Conservation (phyloP, 2,888 invertebrate species). For the Phalera bucephala region DNA sequence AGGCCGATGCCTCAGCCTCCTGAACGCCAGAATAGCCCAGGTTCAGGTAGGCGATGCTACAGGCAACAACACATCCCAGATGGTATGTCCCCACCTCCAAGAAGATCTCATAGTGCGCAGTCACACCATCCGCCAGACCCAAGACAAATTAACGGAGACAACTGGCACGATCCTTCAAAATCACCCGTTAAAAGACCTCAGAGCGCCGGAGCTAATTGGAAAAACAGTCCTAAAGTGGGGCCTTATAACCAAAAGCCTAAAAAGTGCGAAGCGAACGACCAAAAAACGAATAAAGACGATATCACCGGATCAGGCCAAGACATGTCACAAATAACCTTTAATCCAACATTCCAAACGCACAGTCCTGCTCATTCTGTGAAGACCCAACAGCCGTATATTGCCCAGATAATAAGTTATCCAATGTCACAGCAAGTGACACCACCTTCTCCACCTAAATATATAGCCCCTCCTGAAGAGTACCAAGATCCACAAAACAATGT, state of each 20-base stretch:
- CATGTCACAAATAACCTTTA: slow-evolving; percentile 73
- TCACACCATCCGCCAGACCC: slow-evolving; percentile 60
- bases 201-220: slow-evolving; percentile 73
- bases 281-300: slow-evolving; percentile 42
- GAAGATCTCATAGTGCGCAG: slow-evolving; percentile 65
- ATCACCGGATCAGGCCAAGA: slow-evolving; percentile 54
- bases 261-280: slow-evolving; percentile 61
- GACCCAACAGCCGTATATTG: slow-evolving; percentile 71
- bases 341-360: slow-evolving; percentile 80
- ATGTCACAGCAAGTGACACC: slow-evolving; percentile 76
- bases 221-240: slow-evolving; percentile 69
- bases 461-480: slow-evolving; percentile 76
- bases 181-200: slow-evolving; percentile 75
- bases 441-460: slow-evolving; percentile 71
- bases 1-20: slow-evolving; percentile 58
- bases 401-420: slow-evolving; percentile 75
- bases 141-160: slow-evolving; percentile 64
- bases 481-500: slow-evolving; percentile 71
- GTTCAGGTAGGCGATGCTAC: slow-evolving; percentile 57
- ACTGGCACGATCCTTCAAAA: slow-evolving; percentile 68
- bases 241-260: slow-evolving; percentile 67
- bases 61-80: slow-evolving; percentile 64
- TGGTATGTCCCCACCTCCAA: slow-evolving; percentile 68
- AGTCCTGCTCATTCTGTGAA: slow-evolving; percentile 74
- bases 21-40: slow-evolving; percentile 69